Evolutionary conservation across 2,888 invertebrate genomes (phyloP).

Genomic region (Leucophora obtusa): DNA sequence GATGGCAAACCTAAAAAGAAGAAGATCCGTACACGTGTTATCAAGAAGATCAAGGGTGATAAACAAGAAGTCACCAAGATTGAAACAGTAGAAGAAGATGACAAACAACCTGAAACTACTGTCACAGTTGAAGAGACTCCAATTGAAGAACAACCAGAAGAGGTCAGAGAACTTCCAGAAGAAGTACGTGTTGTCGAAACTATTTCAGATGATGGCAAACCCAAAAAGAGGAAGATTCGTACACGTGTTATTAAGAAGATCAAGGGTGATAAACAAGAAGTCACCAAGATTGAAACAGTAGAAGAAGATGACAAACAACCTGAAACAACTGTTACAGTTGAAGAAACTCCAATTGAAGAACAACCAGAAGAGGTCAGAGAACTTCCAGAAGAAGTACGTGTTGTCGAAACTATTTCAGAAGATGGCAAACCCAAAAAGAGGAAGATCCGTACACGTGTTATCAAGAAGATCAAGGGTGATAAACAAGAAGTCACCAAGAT

Average conservation of each 20-base stretch:
- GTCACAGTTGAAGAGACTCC: slow-evolving; percentile 67
- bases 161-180: slow-evolving; percentile 74
- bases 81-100: slow-evolving; percentile 68
- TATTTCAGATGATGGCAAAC: slow-evolving; percentile 68
- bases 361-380: slow-evolving; percentile 20
- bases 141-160: slow-evolving; percentile 21
- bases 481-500: slow-evolving; percentile 45
- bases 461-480: slow-evolving; percentile 42
- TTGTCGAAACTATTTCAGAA: slow-evolving; percentile 31
- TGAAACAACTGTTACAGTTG: slow-evolving; percentile 42
- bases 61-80: slow-evolving; percentile 69
- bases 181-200: slow-evolving; percentile 68
- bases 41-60: slow-evolving; percentile 43
- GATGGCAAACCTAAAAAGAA: slow-evolving; percentile 40
- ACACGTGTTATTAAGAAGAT: slow-evolving; percentile 63
- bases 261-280: slow-evolving; percentile 65
- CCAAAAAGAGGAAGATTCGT: slow-evolving; percentile 73
- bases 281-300: slow-evolving; percentile 39
- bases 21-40: slow-evolving; percentile 35
- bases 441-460: slow-evolving; percentile 38
- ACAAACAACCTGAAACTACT: slow-evolving; percentile 71
- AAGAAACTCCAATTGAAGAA: slow-evolving; percentile 24
- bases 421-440: slow-evolving; percentile 42
- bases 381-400: slow-evolving; percentile 36
- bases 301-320: slow-evolving; percentile 41